Percentiles rank a stretch among this genome's conserved stretches.
Conservation (phyloP, 2,113 vertebrate species). For the Muscicapa adusta region DNA sequence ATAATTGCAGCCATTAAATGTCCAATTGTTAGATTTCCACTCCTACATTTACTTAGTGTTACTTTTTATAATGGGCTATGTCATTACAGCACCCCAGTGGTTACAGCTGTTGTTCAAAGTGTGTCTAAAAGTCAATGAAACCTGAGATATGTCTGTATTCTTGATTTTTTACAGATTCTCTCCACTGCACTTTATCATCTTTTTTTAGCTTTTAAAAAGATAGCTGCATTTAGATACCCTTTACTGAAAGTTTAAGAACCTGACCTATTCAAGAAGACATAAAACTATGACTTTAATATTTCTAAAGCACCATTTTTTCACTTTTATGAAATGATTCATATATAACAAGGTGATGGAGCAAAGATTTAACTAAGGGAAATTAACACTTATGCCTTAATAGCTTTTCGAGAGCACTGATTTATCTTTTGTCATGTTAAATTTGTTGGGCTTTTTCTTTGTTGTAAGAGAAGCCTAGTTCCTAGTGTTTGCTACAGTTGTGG, state of each 20-base stretch:
- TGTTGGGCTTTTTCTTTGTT: slow-evolving; percentile 55
- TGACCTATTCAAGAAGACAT: slow-evolving; percentile 49
- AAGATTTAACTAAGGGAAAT: slow-evolving; percentile 72
- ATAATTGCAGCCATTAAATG: slow-evolving; percentile 86
- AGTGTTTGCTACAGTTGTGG: background rate
- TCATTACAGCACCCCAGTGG: slow-evolving; percentile 77
- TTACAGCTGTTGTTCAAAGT: slow-evolving; percentile 73
- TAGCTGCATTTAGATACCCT: slow-evolving; percentile 38
- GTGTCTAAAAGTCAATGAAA: slow-evolving; percentile 72
- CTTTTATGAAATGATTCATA: slow-evolving; percentile 55
- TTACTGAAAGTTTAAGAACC: slow-evolving; percentile 56
- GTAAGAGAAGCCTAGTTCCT: background rate
- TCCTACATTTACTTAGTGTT: slow-evolving; percentile 78
- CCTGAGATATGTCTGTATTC: slow-evolving; percentile 64
- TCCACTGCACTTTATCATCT: background rate
- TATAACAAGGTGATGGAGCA: slow-evolving; percentile 58
- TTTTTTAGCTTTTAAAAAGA: slow-evolving; percentile 51
- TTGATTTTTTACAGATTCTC: slow-evolving; percentile 49
- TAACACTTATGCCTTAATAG: slow-evolving; percentile 67
- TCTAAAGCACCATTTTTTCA: slow-evolving; percentile 47
- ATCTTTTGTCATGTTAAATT: slow-evolving; percentile 66
- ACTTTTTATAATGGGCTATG: slow-evolving; percentile 77
- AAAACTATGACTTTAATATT: slow-evolving; percentile 27
- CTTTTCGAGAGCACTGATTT: slow-evolving; percentile 59
- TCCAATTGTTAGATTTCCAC: slow-evolving; percentile 83